Conservation (phyloP, 2,113 vertebrate genomes). For the Urocitellus parryii region DNA sequence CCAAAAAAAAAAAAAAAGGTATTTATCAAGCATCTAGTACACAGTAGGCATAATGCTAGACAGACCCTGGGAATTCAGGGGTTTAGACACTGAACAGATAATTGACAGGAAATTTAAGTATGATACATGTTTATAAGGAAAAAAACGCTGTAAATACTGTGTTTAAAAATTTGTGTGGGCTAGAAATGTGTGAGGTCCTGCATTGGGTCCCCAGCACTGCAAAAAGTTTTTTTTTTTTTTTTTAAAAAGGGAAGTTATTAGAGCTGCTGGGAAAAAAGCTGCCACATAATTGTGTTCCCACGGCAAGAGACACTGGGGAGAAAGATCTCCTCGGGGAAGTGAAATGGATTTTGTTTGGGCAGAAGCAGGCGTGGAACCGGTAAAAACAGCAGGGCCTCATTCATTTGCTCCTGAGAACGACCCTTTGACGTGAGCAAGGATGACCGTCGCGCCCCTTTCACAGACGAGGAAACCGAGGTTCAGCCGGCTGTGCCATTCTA, state of each 20-base stretch:
- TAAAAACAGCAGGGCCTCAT: background rate
- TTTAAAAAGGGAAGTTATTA: background rate
- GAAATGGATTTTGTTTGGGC: background rate
- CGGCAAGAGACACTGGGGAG: too few relatives aligned
- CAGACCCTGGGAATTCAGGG: background rate
- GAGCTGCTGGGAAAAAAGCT: background rate
- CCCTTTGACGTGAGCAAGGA: background rate
- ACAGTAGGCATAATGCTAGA: background rate
- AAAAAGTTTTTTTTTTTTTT: too few relatives aligned
- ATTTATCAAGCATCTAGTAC: background rate
- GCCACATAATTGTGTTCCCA: background rate
- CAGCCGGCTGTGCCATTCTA: background rate
- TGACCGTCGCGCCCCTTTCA: background rate
- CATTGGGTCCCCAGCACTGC: too few relatives aligned
- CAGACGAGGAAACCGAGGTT: background rate
- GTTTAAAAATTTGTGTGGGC: background rate
- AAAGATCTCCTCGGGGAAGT: background rate
- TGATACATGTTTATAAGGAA: background rate
- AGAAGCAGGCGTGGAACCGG: background rate
- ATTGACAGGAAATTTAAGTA: background rate
- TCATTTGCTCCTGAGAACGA: background rate
- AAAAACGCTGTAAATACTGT: slow-evolving; percentile 2
- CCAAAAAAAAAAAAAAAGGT: background rate
- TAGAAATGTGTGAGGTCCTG: background rate
- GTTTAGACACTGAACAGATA: background rate